Evolutionary conservation across 2,888 invertebrate genomes (phyloP).

Genomic region (Caenorhabditis sp.): DNA sequence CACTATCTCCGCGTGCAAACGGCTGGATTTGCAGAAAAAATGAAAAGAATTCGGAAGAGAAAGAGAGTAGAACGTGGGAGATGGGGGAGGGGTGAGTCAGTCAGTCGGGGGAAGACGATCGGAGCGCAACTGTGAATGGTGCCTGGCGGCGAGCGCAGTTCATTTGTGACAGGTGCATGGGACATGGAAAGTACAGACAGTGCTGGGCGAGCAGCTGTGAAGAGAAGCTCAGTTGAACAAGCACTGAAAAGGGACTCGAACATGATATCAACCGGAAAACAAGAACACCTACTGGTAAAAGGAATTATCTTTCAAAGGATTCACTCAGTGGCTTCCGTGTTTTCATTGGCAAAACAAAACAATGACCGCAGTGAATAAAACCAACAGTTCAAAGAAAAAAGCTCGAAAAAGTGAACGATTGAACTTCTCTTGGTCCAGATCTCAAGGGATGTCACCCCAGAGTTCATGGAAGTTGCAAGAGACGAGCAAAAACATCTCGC

Average conservation of each 20-base stretch:
- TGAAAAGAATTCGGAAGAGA: neutral
- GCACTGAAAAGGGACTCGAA: neutral
- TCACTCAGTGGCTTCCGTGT: neutral
- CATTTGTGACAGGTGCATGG: constrained; percentile 1
- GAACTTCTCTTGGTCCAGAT: neutral
- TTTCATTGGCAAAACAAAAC: no score
- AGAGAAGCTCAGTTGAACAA: neutral
- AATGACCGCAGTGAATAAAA: neutral
- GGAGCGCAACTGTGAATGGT: constrained; percentile 10
- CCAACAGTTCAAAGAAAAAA: neutral
- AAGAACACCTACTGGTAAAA: neutral
- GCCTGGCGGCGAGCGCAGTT: neutral
- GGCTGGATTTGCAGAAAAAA: constrained; percentile 16
- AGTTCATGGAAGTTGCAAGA: constrained; percentile 1
- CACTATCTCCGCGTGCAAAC: constrained; percentile 37
- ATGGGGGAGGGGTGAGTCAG: neutral
- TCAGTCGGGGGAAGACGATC: neutral
- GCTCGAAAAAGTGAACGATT: neutral
- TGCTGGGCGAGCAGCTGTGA: neutral
- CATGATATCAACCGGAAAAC: neutral
- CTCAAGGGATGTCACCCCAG: neutral
- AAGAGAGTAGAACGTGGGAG: neutral
- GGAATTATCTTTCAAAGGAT: neutral
- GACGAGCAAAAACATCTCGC: neutral
- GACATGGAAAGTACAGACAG: neutral